Evolutionary conservation across 2,113 vertebrate genomes (phyloP).

Genomic region (Chamaea fasciata): DNA sequence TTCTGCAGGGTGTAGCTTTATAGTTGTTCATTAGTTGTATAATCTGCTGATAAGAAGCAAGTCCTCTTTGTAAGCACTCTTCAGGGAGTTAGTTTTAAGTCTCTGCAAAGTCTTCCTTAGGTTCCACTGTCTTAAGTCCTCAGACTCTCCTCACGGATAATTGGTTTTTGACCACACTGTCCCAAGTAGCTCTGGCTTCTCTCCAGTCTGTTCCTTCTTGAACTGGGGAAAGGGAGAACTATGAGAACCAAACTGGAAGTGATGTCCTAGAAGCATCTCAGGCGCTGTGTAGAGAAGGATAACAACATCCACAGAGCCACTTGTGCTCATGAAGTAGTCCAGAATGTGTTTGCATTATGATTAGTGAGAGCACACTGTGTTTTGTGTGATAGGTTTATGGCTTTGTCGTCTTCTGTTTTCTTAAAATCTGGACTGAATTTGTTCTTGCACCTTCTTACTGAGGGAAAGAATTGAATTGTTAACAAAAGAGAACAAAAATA

Average conservation of each 20-base stretch:
- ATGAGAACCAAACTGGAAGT: background rate
- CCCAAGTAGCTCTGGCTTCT: background rate
- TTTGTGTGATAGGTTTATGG: background rate
- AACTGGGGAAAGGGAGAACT: background rate
- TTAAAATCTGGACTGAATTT: background rate
- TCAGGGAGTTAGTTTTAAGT: background rate
- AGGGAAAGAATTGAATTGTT: background rate
- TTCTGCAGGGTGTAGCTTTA: background rate
- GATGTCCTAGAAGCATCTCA: background rate
- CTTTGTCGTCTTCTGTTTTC: background rate
- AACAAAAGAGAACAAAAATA: background rate
- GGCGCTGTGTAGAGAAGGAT: background rate
- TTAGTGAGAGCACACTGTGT: background rate
- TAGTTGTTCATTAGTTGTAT: background rate
- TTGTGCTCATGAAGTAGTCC: background rate
- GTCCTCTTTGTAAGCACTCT: accelerated
- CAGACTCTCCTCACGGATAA: background rate
- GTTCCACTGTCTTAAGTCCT: background rate
- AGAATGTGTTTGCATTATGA: background rate
- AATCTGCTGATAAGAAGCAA: background rate
- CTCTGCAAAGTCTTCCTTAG: background rate
- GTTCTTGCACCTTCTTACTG: background rate
- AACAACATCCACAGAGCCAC: accelerated
- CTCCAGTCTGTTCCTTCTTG: background rate
- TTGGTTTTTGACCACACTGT: background rate